phyloP scores from a whole-genome alignment of 1,140 invertebrate species.

The Drosophila arizonae region DNA sequence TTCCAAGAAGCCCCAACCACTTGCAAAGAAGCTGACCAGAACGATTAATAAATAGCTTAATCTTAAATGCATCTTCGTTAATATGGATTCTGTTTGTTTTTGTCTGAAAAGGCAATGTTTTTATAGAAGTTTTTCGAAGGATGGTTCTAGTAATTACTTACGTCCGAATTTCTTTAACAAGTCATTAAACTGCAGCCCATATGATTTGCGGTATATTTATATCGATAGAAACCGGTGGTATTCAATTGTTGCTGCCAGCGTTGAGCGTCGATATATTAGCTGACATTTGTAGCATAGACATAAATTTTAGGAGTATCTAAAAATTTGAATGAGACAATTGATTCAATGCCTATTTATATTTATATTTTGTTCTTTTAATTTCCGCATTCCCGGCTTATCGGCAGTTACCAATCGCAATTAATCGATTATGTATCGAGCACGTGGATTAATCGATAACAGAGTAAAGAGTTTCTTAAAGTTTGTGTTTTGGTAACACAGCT shows the following conservation, averaged over 20 bases:
- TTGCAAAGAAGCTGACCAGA: slow-evolving; percentile 32
- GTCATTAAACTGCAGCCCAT: slow-evolving; percentile 35
- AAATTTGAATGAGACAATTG: too few species aligned
- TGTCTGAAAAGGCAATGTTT: not conserved
- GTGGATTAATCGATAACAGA: not conserved
- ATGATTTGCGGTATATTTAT: slow-evolving; percentile 30
- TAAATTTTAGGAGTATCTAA: too few species aligned
- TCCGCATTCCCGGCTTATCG: too few species aligned
- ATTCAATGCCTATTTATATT: too few species aligned
- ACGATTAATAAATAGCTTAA: slow-evolving; percentile 18
- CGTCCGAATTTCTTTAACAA: slow-evolving; percentile 12
- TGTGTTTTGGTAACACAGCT: too few species aligned
- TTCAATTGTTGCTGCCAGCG: not conserved
- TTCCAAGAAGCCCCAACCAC: slow-evolving; percentile 82
- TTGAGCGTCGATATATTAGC: not conserved
- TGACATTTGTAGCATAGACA: too few species aligned
- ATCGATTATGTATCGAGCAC: not conserved
- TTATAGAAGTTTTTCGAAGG: not conserved
- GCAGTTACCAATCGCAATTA: not conserved
- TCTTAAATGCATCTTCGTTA: slow-evolving; percentile 19
- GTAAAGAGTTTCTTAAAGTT: too few species aligned
- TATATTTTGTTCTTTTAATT: too few species aligned
- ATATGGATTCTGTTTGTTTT: not conserved
- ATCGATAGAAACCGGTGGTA: slow-evolving; percentile 12
- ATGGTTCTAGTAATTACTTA: slow-evolving; percentile 14